Evolutionary conservation across 2,113 vertebrate genomes (phyloP), one percentile per base, ranked within the genome.

Genomic region (Beaufortia kweichowensis): DNA sequence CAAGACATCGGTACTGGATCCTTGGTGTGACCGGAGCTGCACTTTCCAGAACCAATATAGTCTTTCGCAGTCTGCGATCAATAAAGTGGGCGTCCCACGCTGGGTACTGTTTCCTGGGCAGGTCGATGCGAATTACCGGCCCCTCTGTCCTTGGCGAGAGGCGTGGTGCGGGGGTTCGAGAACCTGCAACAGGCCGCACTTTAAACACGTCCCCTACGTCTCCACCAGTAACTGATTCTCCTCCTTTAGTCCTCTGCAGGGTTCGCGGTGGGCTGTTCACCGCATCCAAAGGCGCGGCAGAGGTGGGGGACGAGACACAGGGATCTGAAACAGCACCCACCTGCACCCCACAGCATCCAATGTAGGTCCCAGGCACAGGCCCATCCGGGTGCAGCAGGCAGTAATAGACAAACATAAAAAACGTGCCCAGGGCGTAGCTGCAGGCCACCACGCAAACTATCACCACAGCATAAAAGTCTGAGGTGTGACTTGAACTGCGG

Each of bases 331-430:
- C n/a, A 21, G 28, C 78, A 24, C 70, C 86, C 81, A 89, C 85
- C 6, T 89, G 90, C 82, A 92, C 94, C 80, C 94, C 88, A 86
- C 92, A 86, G 75, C 88, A 68, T 77, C 94, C 94, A 64, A 93
- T 83, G 53, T 87, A 90, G 60, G 91, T 84, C 17, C 86, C 91
- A 12, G 95, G 94, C 81, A 96, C 91, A 23, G 95, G 93, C 21
- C 96, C 96, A 0, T 96, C 95, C 26, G 97, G 97, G 85, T 99
- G 97, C 82, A 99, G 90, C 88, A 98, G 93, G 85, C 96, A 97
- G 88, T 99, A 99, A 81, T 99, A 99, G 79, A 99, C 94, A 82
- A 95, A 94, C 97, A 99, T 99, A 89, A 99, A 97, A 91, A 98
- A 98, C 81, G 96, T 93, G 84, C 97, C 97, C 65, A 99, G 91